Evolutionary conservation across 1,140 invertebrate species (phyloP), one percentile per base, ranked within the genome.

Genomic region (Drosophila biarmipes): DNA sequence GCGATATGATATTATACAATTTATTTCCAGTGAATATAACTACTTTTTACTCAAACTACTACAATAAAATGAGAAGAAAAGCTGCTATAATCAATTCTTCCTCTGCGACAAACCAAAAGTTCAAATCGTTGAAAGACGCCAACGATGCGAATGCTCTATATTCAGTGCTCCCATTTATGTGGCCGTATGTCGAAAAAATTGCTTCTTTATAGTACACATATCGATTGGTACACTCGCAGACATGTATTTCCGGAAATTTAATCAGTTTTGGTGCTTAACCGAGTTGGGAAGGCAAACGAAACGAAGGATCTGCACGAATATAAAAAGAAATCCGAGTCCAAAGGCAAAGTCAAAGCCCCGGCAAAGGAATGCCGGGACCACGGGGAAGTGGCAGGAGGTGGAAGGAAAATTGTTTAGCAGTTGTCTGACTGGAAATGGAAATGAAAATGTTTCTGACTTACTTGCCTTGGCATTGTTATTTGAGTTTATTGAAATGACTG

Each of bases 401-500:
- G 35, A 19, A 37, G 49, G 35, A 49, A 53, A 67, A 80, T 68
- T 73, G 59, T 74, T 74, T 54, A 74, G 79, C 78, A 82, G 66
- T 73, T 61, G 61, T 46, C 73, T 42, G 53, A 48, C 75, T 56
- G 54, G 56, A 76, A 71, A 80, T 61, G 58, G 61, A 80, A 80
- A 80, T 80, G 63, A 74, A 80, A 74, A 75, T 71, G 73, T 66
- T 77, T 75, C 55, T 61, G 58, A 78, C 68, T 76, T 76, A 76
- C 73, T 76, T 76, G 73, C 73, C 72, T 27, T 35, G 73, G 72
- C 73, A 67, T 78, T 73, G 75, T 78, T 78, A 78, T 78, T 78
- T 66, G 67, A 78, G 75, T 78, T 78, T 78, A 78, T 78, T 78
- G 75, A 64, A 78, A 78, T 78, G 58, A 63, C 76, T 79, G 67